A percentile compares a stretch with the other conserved stretches of the same genome.
Evolutionary conservation across 2,888 invertebrate species (phyloP).

Genomic region (Drosophila meridionalis): DNA sequence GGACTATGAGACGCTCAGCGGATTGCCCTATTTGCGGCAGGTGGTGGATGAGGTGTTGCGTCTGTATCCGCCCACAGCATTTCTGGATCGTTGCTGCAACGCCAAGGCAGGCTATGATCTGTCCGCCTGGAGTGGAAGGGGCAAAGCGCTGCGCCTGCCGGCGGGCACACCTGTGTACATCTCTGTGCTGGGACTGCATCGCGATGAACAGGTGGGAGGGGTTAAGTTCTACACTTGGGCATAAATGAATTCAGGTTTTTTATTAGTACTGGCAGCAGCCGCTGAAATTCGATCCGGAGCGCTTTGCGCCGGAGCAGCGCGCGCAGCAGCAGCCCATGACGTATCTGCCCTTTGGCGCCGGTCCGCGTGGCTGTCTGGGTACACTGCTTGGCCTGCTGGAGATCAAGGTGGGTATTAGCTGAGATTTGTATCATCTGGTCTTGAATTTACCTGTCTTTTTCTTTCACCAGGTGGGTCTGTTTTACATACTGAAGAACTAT

Average conservation of each 20-base stretch:
- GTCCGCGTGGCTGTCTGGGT: slow-evolving; percentile 81
- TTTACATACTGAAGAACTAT: slow-evolving; percentile 79
- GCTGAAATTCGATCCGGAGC: slow-evolving; percentile 78
- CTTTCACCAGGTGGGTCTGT: slow-evolving; percentile 63
- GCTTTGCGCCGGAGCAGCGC: slow-evolving; percentile 77
- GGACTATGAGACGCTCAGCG: slow-evolving; percentile 83
- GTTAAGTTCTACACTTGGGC: not conserved
- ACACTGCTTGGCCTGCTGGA: slow-evolving; percentile 79
- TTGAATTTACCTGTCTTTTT: not conserved
- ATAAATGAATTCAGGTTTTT: not conserved
- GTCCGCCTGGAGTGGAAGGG: slow-evolving; percentile 52
- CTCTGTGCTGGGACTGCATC: slow-evolving; percentile 80
- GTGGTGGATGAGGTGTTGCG: slow-evolving; percentile 83
- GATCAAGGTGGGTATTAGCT: slow-evolving; percentile 54
- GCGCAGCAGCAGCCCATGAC: slow-evolving; percentile 69
- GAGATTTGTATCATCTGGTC: not conserved
- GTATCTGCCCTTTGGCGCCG: slow-evolving; percentile 81
- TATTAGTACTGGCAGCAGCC: slow-evolving; percentile 79
- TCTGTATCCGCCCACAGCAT: slow-evolving; percentile 82
- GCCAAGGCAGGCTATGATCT: slow-evolving; percentile 69
- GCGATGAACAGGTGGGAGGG: slow-evolving; percentile 75
- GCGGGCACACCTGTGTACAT: slow-evolving; percentile 82
- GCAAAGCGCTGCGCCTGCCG: slow-evolving; percentile 56
- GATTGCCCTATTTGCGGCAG: slow-evolving; percentile 85
- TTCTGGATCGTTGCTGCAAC: slow-evolving; percentile 82